Conservation (phyloP, 2,888 invertebrate species). For the Mantis religiosa region DNA sequence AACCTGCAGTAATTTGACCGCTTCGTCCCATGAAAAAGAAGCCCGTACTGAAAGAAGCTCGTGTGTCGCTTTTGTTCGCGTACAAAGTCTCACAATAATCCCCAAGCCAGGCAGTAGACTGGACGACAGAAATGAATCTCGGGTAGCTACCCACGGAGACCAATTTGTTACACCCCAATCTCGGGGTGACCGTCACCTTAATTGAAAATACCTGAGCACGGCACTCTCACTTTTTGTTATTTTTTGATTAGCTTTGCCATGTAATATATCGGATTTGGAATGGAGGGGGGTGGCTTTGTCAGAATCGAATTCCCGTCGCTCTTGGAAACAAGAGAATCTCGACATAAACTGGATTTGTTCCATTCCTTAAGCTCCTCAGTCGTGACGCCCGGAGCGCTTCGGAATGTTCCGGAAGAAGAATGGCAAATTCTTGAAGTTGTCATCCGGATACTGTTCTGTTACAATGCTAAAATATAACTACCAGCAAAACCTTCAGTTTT, state of each 20-base stretch:
- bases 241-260: conserved; percentile 7
- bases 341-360: background rate
- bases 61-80: background rate
- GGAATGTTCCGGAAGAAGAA: background rate
- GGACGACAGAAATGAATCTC: conserved; percentile 9
- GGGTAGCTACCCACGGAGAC: conserved; percentile 3
- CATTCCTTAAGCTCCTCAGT: background rate
- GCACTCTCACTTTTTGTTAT: background rate
- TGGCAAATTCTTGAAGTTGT: background rate
- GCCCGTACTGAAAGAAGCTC: background rate
- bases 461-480: background rate
- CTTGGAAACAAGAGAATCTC: background rate
- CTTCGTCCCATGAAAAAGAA: too few species aligned
- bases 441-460: background rate
- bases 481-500: too few species aligned
- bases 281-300: background rate
- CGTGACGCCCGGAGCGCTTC: background rate
- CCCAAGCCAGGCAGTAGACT: background rate
- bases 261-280: conserved; percentile 10
- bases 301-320: background rate
- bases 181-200: conserved; percentile 1
- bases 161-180: conserved; percentile 1
- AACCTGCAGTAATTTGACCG: too few species aligned
- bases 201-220: conserved; percentile 13
- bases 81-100: background rate